These are phyloP conservation scores for Disparrhopalites patrizii DNA, from an alignment of 2,888 invertebrate genomes.

Conservation along the genomic window DNA sequence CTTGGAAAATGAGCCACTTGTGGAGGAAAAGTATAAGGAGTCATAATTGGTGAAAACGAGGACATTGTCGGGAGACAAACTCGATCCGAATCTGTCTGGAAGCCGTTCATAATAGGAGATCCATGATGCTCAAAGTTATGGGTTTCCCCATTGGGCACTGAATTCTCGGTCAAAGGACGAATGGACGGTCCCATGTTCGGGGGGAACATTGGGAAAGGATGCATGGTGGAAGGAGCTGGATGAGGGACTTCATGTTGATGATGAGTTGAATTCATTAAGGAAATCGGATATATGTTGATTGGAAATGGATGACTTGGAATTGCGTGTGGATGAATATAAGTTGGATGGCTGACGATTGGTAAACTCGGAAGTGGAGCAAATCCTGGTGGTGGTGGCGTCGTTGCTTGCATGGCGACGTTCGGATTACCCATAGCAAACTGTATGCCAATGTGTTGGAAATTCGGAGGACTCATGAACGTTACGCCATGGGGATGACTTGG, in stretches of 20 bases:
- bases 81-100: conserved; percentile 10
- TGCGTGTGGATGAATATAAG: conserved; percentile 10
- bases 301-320: conserved; percentile 14
- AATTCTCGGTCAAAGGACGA: neutral
- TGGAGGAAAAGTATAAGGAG: neutral
- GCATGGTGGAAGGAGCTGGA: neutral
- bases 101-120: conserved; percentile 3
- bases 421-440: conserved; percentile 19
- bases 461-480: conserved; percentile 16
- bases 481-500: conserved; percentile 1
- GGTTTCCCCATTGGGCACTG: conserved; percentile 6
- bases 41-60: neutral
- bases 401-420: conserved; percentile 11
- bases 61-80: conserved; percentile 5
- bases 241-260: conserved; percentile 9
- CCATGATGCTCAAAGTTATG: neutral
- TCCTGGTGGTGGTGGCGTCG: conserved; percentile 38
- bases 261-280: neutral
- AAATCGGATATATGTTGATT: conserved; percentile 7
- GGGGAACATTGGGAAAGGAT: neutral
- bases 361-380: conserved; percentile 35
- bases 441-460: conserved; percentile 17
- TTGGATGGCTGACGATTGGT: conserved; percentile 16
- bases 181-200: neutral
- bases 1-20: neutral